phyloP scores from a whole-genome alignment of 2,113 vertebrate genomes.

The Sigmodon hispidus region DNA sequence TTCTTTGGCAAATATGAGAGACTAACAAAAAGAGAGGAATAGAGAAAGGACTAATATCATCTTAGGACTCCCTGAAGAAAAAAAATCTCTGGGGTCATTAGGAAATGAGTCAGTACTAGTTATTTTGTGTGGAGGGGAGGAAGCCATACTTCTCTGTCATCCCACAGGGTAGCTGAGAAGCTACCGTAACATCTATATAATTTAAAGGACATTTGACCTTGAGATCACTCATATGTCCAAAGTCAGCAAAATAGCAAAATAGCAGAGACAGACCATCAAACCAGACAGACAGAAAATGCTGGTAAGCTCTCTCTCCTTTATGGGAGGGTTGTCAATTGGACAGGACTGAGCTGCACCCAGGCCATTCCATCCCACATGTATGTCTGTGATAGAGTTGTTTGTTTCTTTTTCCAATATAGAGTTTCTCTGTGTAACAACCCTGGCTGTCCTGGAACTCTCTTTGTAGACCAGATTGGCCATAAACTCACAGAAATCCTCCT shows the following conservation, averaged over 20 bases:
- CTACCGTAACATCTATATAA: accelerated
- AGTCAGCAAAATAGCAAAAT: background rate
- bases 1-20: background rate
- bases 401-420: too few relatives aligned
- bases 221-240: background rate
- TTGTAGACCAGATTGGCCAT: too few relatives aligned
- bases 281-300: background rate
- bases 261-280: background rate
- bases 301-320: background rate
- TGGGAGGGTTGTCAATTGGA: background rate
- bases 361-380: background rate
- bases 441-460: too few relatives aligned
- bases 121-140: background rate
- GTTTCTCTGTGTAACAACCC: too few relatives aligned
- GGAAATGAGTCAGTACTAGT: background rate
- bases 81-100: background rate
- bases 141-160: background rate
- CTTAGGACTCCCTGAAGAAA: background rate
- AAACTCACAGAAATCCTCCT: too few relatives aligned
- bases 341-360: background rate
- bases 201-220: accelerated
- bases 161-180: background rate
- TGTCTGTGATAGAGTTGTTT: too few relatives aligned
- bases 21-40: background rate
- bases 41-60: accelerated